A percentile compares a stretch with the other conserved stretches of the same genome.
Evolutionary conservation across 1,140 invertebrate species (phyloP).

Genomic region (Drosophila azteca): DNA sequence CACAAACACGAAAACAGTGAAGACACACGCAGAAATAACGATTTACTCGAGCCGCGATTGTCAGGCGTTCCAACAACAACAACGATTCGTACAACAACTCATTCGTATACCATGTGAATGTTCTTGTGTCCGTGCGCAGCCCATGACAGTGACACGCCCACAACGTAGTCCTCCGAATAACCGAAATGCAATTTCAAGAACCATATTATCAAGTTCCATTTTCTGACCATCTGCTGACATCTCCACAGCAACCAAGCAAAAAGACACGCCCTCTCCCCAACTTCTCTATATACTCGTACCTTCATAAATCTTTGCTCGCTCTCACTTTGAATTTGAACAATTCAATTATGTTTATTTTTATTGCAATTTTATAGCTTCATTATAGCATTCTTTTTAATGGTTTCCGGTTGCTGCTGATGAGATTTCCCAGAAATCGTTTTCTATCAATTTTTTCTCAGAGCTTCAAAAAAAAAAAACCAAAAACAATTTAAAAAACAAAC

Average conservation of each 20-base stretch:
- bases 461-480: conserved; percentile 29
- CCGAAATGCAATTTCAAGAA: conserved; percentile 32
- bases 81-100: conserved; percentile 10
- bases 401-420: conserved; percentile 46
- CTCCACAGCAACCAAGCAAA: conserved; percentile 24
- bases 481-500: conserved; percentile 10
- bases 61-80: conserved; percentile 35
- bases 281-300: conserved; percentile 16
- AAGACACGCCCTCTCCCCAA: conserved; percentile 29
- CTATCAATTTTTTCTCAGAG: conserved; percentile 21
- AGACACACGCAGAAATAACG: conserved; percentile 44
- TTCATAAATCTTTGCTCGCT: conserved; percentile 44
- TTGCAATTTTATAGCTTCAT: conserved; percentile 54
- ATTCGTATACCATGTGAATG: conserved; percentile 33
- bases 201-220: conserved; percentile 1
- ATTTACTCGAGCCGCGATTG: conserved; percentile 23
- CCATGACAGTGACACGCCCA: conserved; percentile 13
- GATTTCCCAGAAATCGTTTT: conserved; percentile 30
- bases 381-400: conserved; percentile 46
- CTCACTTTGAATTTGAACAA: conserved; percentile 51
- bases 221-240: conserved; percentile 21
- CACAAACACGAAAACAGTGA: conserved; percentile 25
- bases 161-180: conserved; percentile 21
- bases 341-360: conserved; percentile 50
- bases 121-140: conserved; percentile 33